Percentiles rank a stretch among this genome's conserved stretches.
phyloP scores from a whole-genome alignment of 2,797 vertebrate species.

The Rhinatrema bivittatum region DNA sequence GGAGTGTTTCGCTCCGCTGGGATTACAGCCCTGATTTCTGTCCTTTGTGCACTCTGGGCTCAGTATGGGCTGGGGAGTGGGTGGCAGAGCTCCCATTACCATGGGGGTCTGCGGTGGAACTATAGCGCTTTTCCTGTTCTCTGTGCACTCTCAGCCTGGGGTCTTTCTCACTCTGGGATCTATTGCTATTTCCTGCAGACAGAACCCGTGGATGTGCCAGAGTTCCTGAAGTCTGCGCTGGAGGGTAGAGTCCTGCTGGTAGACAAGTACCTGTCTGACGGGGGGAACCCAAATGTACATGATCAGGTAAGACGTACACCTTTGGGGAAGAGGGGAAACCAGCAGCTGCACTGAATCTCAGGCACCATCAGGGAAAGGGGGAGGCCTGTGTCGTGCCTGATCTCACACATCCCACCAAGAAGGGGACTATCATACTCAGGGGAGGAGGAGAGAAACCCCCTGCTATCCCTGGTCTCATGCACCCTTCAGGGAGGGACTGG shows the following conservation, averaged over 20 bases:
- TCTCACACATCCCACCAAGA: neutral
- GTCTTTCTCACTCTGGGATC: neutral
- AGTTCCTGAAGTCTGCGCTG: slow-evolving; percentile 60
- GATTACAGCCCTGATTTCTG: too few species aligned
- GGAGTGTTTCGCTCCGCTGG: too few species aligned
- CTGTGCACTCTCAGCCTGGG: neutral
- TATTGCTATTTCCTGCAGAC: slow-evolving; percentile 22
- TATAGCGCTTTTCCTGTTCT: rapidly evolving
- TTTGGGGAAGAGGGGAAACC: too few species aligned
- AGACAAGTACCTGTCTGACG: slow-evolving; percentile 65
- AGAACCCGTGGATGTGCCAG: slow-evolving; percentile 49
- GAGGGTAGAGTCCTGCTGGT: slow-evolving; percentile 64
- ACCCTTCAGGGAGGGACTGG: too few species aligned
- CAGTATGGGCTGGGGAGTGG: too few species aligned
- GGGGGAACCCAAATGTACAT: slow-evolving; percentile 55
- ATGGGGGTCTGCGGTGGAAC: neutral
- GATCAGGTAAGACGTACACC: slow-evolving; percentile 62
- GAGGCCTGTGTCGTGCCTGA: neutral
- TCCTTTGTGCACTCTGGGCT: neutral
- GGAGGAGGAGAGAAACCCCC: too few species aligned
- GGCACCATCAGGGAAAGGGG: too few species aligned
- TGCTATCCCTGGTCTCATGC: too few species aligned
- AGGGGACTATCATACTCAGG: too few species aligned
- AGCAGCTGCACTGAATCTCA: rapidly evolving
- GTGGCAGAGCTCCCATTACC: neutral